These are phyloP conservation scores for Microcebus ravelobensis DNA, from an alignment of 2,113 vertebrate species.

Conservation along the genomic window DNA sequence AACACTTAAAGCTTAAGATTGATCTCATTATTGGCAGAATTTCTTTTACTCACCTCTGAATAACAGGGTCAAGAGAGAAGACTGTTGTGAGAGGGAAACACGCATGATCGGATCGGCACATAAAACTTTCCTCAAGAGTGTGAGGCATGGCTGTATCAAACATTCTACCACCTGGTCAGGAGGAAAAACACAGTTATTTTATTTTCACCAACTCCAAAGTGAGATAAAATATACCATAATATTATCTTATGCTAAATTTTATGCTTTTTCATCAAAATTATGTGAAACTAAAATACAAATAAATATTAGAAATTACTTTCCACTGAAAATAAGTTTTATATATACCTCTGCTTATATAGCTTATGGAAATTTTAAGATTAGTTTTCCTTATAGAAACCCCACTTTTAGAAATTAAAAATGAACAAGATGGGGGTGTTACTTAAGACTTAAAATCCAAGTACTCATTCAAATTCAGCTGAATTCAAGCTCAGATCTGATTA, in stretches of 20 bases:
- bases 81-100: conserved; percentile 87
- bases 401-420: neutral
- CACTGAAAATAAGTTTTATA: neutral
- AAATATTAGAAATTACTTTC: neutral
- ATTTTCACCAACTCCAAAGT: neutral
- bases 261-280: neutral
- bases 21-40: neutral
- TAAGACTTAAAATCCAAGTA: neutral
- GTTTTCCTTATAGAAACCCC: neutral
- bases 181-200: neutral
- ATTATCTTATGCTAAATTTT: neutral
- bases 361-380: neutral
- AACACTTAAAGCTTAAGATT: neutral
- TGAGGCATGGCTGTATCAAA: conserved; percentile 88
- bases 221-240: neutral
- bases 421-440: neutral
- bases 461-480: neutral
- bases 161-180: conserved; percentile 88
- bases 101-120: conserved; percentile 90
- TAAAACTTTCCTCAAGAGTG: conserved; percentile 92
- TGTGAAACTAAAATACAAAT: conserved; percentile 27
- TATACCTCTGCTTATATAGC: neutral
- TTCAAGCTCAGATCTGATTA: conserved; percentile 34
- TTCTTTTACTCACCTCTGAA: conserved; percentile 89
- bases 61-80: conserved; percentile 88